A percentile compares a stretch with the other conserved stretches of the same genome.
Evolutionary conservation across 1,140 invertebrate species (phyloP).

Genomic region (Oncopeltus fasciatus): DNA sequence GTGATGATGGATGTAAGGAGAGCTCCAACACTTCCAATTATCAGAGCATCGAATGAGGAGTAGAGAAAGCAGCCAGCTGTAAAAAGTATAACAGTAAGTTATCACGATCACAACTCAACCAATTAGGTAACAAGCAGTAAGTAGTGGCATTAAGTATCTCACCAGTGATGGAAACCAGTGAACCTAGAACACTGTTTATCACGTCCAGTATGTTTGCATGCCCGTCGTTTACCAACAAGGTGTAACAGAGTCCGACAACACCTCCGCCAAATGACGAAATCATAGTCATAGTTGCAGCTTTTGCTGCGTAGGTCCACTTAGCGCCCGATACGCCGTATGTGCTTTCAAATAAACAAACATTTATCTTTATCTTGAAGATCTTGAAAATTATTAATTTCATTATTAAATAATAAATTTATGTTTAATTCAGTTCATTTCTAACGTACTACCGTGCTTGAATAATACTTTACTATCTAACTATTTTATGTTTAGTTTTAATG

Average conservation of each 20-base stretch:
- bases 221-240: conserved; percentile 49
- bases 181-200: conserved; percentile 77
- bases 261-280: conserved; percentile 80
- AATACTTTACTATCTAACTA: too few species aligned
- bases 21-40: conserved; percentile 68
- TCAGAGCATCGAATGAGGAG: conserved; percentile 66
- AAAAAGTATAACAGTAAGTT: too few species aligned
- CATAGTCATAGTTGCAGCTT: conserved; percentile 78
- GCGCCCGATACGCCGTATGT: conserved; percentile 58
- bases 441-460: too few species aligned
- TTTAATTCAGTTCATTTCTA: too few species aligned
- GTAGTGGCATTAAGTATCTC: background rate
- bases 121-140: background rate
- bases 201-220: conserved; percentile 67
- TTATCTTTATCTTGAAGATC: background rate
- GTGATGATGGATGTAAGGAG: conserved; percentile 51
- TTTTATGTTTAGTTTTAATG: too few species aligned
- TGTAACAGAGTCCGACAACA: conserved; percentile 52
- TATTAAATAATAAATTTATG: too few species aligned
- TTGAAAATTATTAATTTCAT: too few species aligned
- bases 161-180: conserved; percentile 77
- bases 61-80: conserved; percentile 77
- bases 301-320: conserved; percentile 75
- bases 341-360: conserved; percentile 32
- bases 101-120: too few species aligned